phyloP scores from a whole-genome alignment of 2,888 invertebrate species.

The Cheilosia variabilis region DNA sequence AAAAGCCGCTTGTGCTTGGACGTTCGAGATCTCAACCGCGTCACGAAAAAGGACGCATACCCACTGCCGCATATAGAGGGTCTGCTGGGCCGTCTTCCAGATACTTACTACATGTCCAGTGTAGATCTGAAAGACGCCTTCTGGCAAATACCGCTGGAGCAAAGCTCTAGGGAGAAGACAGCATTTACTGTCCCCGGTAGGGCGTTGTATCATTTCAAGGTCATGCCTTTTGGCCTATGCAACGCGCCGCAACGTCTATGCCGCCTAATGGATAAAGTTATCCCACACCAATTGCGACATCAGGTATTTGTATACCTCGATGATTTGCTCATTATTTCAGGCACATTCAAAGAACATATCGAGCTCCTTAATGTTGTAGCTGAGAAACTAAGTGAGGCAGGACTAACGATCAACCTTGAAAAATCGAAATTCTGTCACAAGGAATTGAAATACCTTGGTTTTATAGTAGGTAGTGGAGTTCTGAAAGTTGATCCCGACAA shows the following conservation, averaged over 20 bases:
- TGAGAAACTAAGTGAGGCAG: neutral
- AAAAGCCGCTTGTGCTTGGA: neutral
- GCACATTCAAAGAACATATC: slow-evolving; percentile 5
- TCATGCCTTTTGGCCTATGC: no score
- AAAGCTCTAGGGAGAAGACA: neutral
- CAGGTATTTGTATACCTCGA: slow-evolving; percentile 26
- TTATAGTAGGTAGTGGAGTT: neutral
- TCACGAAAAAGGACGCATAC: neutral
- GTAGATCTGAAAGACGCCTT: slow-evolving; percentile 4
- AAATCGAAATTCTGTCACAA: neutral
- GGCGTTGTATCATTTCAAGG: no score
- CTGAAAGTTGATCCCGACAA: neutral
- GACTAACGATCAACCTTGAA: neutral
- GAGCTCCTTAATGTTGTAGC: neutral
- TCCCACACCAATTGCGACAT: neutral
- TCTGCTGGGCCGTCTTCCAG: neutral
- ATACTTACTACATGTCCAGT: neutral
- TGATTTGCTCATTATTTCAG: slow-evolving; percentile 1
- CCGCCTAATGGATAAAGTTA: neutral
- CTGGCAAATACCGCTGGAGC: slow-evolving; percentile 15
- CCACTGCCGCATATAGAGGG: neutral
- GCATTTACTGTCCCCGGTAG: no score
- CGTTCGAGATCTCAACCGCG: slow-evolving; percentile 3
- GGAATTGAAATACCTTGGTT: neutral
- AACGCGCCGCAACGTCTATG: no score